Percentiles rank a stretch among this genome's conserved stretches.
Conservation (phyloP, 2,888 invertebrate species). For the Leptinotarsa tumamoca region DNA sequence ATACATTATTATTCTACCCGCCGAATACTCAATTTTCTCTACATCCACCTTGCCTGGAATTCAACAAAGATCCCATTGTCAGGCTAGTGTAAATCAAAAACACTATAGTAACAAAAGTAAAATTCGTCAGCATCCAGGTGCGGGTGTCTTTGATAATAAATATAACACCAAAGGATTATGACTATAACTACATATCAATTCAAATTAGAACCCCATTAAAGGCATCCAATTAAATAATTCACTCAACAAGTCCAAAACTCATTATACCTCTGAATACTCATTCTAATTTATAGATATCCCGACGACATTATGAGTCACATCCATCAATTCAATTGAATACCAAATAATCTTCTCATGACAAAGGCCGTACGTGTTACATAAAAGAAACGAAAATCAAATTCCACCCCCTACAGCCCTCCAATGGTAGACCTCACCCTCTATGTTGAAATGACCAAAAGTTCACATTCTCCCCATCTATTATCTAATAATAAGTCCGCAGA, state of each 20-base stretch:
- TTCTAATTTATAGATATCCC: constrained; percentile 17
- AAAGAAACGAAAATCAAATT: constrained; percentile 48
- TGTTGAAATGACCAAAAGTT: constrained; percentile 44
- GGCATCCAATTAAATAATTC: background rate
- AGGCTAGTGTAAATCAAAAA: too few species aligned
- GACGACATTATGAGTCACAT: constrained; percentile 30
- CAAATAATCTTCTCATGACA: constrained; percentile 38
- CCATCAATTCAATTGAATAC: constrained; percentile 29
- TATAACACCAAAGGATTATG: background rate
- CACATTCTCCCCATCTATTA: constrained; percentile 59
- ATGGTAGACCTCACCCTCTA: constrained; percentile 56
- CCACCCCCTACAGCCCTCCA: constrained; percentile 54
- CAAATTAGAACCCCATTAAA: background rate
- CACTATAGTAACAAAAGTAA: too few species aligned
- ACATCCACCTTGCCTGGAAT: too few species aligned
- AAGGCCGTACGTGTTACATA: constrained; percentile 40
- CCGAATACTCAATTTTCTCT: too few species aligned
- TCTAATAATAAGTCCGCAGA: constrained; percentile 62
- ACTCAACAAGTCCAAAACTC: background rate
- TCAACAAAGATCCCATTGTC: too few species aligned
- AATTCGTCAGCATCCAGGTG: too few species aligned
- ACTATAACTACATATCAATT: background rate
- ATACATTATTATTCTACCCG: too few species aligned
- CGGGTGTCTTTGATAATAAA: background rate
- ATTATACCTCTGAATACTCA: background rate